Percentiles rank a stretch among this genome's conserved stretches.
Evolutionary conservation across 2,113 vertebrate genomes (phyloP).

Genomic region (Chauna torquata): DNA sequence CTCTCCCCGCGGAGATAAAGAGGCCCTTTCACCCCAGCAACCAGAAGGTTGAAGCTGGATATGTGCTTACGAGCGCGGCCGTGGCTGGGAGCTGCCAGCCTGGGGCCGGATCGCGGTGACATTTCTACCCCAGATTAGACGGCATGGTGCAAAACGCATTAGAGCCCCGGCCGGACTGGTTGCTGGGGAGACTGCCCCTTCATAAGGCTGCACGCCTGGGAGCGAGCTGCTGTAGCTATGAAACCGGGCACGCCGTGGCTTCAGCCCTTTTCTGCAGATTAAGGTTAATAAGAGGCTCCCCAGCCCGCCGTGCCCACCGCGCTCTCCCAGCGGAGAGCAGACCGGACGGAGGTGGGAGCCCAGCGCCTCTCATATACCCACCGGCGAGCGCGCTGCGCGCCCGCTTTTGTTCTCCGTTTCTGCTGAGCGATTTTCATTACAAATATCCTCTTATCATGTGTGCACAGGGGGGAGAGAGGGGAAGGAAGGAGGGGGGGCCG

Average conservation of each 20-base stretch:
- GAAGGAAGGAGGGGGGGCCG: neutral
- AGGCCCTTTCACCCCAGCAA: conserved; percentile 73
- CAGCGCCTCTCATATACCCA: conserved; percentile 16
- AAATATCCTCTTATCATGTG: neutral
- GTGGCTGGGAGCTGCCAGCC: conserved; percentile 54
- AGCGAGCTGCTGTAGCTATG: conserved; percentile 31
- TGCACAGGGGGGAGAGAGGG: neutral
- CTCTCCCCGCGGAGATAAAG: conserved; percentile 49
- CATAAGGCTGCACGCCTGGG: conserved; percentile 37
- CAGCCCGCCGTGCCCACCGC: neutral
- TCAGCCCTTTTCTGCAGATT: neutral
- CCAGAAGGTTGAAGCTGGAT: conserved; percentile 57
- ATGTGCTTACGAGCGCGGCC: conserved; percentile 39
- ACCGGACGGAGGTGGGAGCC: neutral
- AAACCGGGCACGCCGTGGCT: neutral
- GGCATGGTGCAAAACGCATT: conserved; percentile 1
- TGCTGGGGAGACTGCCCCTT: conserved; percentile 68
- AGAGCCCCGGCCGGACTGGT: conserved; percentile 20
- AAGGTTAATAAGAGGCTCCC: neutral
- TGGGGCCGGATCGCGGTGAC: conserved; percentile 22
- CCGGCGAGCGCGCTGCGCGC: neutral
- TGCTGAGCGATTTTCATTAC: conserved; percentile 56
- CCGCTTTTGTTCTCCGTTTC: conserved; percentile 43
- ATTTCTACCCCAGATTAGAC: conserved; percentile 62
- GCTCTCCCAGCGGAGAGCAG: neutral